Evolutionary conservation across 2,797 vertebrate species (phyloP), one percentile per base, ranked within the genome.

Genomic region (Hyperoplus lanceolatus): DNA sequence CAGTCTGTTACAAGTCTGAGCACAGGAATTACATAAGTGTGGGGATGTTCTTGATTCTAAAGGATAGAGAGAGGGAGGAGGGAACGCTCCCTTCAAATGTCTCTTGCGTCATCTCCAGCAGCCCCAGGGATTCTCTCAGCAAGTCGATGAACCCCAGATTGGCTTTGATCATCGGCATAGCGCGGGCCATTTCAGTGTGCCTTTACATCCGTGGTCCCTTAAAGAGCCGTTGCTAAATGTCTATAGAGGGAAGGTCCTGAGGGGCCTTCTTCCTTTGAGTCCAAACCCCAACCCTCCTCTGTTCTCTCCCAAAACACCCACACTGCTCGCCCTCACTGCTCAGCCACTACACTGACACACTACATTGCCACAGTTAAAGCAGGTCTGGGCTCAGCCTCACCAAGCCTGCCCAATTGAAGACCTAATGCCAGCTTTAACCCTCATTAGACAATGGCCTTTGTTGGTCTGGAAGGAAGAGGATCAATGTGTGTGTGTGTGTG

Each of bases 101-200:
- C 83, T 91, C 69, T 80, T 77, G 68, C 81, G 87, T 89, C 85
- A 65, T 88, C 90, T 83, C 21, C 70, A 41, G 78, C 73, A 1
- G 58, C 90, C 89, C 5, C 36, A 39, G 85, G 91, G 87, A 85
- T 67, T 75, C 74, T 21, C 77, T 69, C 79, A n/a, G 36, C 75
- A 71, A 89, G 80, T 89, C 53, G 58, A 87, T 91, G 86, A 89
- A 87, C 82, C 79, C 86, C n/a, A 55, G 82, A 88, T 90, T 72
- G 84, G 82, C 92, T 94, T 94, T 93, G 92, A 95, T 93, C 93
- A 85, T 80, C 81, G 66, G 79, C 61, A 74, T 72, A 82, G 81
- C 4, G n/a, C 58, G 8, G 71, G 72, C 77, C 53, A 73, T 85
- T 85, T 82, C 75, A 80, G 77, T 75, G 79, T 77, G 89, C 82